Conservation (phyloP, 2,797 vertebrate species). For the Luscinia luscinia region DNA sequence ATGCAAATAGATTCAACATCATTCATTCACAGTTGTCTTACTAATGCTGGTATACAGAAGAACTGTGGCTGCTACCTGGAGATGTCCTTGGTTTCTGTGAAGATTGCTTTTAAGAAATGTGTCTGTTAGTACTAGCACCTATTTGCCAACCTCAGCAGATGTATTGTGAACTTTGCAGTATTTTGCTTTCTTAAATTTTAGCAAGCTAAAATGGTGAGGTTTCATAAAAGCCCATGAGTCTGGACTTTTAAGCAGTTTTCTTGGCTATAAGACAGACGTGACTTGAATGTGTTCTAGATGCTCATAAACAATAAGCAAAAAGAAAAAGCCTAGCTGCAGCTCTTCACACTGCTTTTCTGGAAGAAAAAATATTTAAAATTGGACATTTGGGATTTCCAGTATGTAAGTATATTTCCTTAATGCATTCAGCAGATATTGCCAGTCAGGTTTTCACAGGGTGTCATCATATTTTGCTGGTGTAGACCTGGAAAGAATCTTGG, state of each 20-base stretch:
- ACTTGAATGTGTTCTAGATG: background rate
- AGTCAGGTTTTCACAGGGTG: background rate
- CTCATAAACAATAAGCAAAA: background rate
- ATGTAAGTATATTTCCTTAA: background rate
- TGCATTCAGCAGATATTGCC: background rate
- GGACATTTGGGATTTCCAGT: background rate
- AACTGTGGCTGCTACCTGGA: background rate
- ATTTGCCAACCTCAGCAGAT: background rate
- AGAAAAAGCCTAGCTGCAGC: background rate
- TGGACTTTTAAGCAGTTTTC: background rate
- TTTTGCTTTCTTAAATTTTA: conserved; percentile 23
- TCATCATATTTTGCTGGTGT: background rate
- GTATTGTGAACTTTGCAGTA: background rate
- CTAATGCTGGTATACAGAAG: background rate
- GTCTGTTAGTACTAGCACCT: background rate
- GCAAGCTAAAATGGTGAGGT: background rate
- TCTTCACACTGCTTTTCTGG: background rate
- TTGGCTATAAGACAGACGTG: background rate
- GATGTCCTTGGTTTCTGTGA: background rate
- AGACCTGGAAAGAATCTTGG: background rate
- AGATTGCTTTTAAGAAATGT: background rate
- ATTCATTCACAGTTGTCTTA: background rate
- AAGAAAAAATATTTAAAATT: background rate
- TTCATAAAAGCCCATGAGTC: background rate
- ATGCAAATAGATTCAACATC: background rate